These are phyloP conservation scores for Oryzias celebensis DNA, from an alignment of 2,113 vertebrate species.

Conservation along the genomic window DNA sequence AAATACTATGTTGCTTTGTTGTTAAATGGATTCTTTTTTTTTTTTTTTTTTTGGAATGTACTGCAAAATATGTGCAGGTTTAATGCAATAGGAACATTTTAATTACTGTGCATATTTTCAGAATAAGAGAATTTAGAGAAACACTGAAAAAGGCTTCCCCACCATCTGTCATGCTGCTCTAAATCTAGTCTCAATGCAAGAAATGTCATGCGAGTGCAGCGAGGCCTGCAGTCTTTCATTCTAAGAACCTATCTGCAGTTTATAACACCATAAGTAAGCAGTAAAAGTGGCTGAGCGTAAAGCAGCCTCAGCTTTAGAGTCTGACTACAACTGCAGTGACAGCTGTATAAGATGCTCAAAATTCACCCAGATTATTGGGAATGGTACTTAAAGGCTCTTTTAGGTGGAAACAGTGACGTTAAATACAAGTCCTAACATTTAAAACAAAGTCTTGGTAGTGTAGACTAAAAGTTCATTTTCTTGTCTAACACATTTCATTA, in stretches of 20 bases:
- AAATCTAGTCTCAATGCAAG: conserved; percentile 6
- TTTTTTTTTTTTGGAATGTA: too few relatives aligned
- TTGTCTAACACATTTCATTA: too few relatives aligned
- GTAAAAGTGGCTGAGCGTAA: conserved; percentile 10
- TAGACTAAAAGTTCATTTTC: too few relatives aligned
- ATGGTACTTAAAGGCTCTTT: neutral
- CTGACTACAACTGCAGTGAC: neutral
- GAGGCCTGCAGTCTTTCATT: conserved; percentile 32
- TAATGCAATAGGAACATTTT: too few relatives aligned
- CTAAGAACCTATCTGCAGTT: conserved; percentile 6
- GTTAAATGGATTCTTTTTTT: too few relatives aligned
- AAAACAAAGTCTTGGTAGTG: too few relatives aligned
- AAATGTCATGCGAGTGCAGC: neutral
- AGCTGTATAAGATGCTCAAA: neutral
- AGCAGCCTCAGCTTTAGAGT: neutral
- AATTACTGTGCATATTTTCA: too few relatives aligned
- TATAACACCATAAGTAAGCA: conserved; percentile 33
- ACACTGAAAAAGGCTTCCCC: neutral
- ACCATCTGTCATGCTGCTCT: neutral
- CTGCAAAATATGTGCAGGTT: too few relatives aligned
- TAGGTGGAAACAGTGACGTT: too few relatives aligned
- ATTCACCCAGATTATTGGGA: neutral
- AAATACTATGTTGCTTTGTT: too few relatives aligned
- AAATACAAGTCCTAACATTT: too few relatives aligned
- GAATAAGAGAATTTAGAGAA: neutral